Percentiles rank a stretch among this genome's conserved stretches.
phyloP scores from a whole-genome alignment of 1,140 invertebrate genomes.

The Psilanteris sp. region DNA sequence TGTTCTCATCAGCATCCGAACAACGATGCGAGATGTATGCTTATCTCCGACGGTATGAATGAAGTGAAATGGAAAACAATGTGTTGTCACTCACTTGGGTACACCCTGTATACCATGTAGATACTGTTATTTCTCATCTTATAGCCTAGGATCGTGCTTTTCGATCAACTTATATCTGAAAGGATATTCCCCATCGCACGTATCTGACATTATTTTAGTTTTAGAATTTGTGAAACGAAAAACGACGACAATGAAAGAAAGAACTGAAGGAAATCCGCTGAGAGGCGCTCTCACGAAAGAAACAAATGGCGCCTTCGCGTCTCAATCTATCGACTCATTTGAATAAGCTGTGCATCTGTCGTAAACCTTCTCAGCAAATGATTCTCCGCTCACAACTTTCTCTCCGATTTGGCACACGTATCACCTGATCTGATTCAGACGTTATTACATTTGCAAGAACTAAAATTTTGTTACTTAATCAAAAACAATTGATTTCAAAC shows the following conservation, averaged over 20 bases:
- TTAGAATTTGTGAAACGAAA: constrained; percentile 36
- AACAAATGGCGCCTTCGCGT: constrained; percentile 73
- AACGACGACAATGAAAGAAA: constrained; percentile 15
- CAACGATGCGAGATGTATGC: constrained; percentile 10
- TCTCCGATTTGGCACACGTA: constrained; percentile 1
- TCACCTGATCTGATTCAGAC: background rate
- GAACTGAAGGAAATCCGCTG: constrained; percentile 10
- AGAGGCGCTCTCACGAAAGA: constrained; percentile 62
- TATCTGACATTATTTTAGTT: constrained; percentile 45
- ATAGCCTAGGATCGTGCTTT: constrained; percentile 9
- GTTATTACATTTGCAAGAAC: background rate
- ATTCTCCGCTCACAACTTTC: constrained; percentile 3
- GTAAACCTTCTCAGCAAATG: constrained; percentile 23
- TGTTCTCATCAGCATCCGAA: constrained; percentile 14
- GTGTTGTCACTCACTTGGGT: constrained; percentile 1
- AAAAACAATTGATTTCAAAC: background rate
- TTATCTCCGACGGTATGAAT: constrained; percentile 27
- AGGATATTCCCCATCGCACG: constrained; percentile 32
- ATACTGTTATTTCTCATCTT: constrained; percentile 10
- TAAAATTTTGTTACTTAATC: background rate
- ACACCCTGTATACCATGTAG: constrained; percentile 2
- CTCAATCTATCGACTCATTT: constrained; percentile 74
- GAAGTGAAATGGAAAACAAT: constrained; percentile 45
- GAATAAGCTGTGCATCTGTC: constrained; percentile 68
- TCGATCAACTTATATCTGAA: constrained; percentile 38